Conservation (phyloP, 1,140 invertebrate species). For the Portunus trituberculatus region DNA sequence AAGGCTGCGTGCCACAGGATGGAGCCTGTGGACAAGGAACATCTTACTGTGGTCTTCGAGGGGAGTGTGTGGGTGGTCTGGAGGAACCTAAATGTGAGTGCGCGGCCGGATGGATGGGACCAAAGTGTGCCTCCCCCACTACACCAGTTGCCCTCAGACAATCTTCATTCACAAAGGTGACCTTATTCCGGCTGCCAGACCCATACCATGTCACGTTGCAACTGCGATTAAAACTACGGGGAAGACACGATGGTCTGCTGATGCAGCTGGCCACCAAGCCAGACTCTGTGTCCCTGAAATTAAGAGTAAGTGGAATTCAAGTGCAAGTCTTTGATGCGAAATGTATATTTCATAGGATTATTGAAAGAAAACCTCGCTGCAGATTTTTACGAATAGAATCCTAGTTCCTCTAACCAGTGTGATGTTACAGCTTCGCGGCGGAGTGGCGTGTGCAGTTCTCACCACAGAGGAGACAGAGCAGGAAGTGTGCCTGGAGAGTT, state of each 20-base stretch:
- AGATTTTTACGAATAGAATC: not conserved
- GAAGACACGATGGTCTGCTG: conserved; percentile 49
- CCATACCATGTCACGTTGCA: conserved; percentile 51
- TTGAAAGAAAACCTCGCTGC: no score
- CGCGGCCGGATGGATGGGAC: conserved; percentile 56
- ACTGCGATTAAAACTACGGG: conserved; percentile 40
- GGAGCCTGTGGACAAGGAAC: conserved; percentile 17
- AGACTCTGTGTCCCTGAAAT: not conserved
- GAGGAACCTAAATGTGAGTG: conserved; percentile 52
- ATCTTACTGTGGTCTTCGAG: conserved; percentile 30
- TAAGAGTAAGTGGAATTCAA: conserved; percentile 8
- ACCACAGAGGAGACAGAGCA: not conserved
- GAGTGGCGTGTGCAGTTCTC: conserved; percentile 54
- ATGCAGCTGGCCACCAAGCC: conserved; percentile 1
- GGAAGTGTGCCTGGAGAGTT: conserved; percentile 61
- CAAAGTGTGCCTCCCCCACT: conserved; percentile 43
- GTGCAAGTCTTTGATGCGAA: not conserved
- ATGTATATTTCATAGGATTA: no score
- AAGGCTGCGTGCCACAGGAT: conserved; percentile 47
- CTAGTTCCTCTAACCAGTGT: not conserved
- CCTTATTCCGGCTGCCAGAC: not conserved
- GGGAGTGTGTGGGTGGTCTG: conserved; percentile 50
- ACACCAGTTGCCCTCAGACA: conserved; percentile 25
- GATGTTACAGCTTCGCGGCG: conserved; percentile 44
- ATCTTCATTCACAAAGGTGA: conserved; percentile 42